These are phyloP conservation scores for Dynastes hyllus DNA, from an alignment of 2,888 invertebrate species.

Conservation along the genomic window DNA sequence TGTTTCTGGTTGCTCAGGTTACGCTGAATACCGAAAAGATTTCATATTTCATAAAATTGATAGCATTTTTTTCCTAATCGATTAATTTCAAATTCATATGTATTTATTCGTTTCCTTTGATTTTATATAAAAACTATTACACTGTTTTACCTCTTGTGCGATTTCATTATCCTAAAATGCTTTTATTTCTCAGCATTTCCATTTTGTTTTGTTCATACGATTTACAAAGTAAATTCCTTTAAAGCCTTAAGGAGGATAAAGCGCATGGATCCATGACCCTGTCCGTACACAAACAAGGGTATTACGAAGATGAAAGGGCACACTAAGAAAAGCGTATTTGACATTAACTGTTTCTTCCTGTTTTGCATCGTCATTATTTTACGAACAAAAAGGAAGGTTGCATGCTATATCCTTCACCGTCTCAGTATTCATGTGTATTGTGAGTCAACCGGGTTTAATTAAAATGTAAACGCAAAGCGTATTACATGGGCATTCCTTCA, in stretches of 20 bases:
- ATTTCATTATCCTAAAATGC: too few species aligned
- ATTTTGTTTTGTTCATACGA: too few species aligned
- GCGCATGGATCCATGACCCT: background rate
- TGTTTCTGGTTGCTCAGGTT: too few species aligned
- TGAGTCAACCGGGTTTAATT: slow-evolving; percentile 35
- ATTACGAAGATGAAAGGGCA: slow-evolving; percentile 12
- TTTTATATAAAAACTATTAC: too few species aligned
- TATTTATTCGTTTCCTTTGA: too few species aligned
- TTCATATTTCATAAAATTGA: too few species aligned
- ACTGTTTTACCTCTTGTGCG: too few species aligned
- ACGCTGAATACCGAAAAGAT: too few species aligned
- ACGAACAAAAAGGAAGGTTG: slow-evolving; percentile 23
- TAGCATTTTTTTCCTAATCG: too few species aligned
- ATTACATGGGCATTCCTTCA: slow-evolving; percentile 18
- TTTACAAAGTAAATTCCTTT: background rate
- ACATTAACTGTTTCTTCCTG: slow-evolving; percentile 27
- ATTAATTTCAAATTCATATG: too few species aligned
- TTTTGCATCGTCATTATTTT: slow-evolving; percentile 28
- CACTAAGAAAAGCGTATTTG: slow-evolving; percentile 31
- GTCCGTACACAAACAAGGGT: background rate
- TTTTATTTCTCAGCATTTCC: too few species aligned
- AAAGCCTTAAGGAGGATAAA: background rate
- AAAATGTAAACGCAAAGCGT: slow-evolving; percentile 39
- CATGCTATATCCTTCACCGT: background rate
- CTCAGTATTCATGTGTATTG: background rate